Base-by-base conservation (phyloP, 2,113 vertebrate species). In the Tricholaema leucomelas region DNA sequence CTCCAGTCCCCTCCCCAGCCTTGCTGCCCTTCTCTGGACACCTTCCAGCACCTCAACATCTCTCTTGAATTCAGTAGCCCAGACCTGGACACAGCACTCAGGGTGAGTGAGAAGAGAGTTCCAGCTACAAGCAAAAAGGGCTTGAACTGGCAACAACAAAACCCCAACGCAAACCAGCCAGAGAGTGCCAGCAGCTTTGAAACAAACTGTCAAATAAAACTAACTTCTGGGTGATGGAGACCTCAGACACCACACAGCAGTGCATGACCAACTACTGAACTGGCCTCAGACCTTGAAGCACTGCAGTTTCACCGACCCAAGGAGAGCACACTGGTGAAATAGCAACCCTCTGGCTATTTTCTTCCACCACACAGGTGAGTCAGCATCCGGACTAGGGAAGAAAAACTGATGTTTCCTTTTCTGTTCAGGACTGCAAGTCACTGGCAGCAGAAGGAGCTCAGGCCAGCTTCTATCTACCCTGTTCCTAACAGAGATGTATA, bases 361-460 rank as follows among this genome's bases (percentile, higher is more conserved):
- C 92, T 72, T 73, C 77, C 70, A 67, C 94, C 86, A 56, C 95
- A 81, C 95, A 95, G 91, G 95, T 96, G 95, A 96, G 86, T 96
- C 94, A 95, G 92, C 88, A 94, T 93, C 94, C 91, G 83, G 88
- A 74, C 31, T 10, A 6, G 6, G n/a, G 77, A 67, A 81, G 73
- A 24, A 86, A 91, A 95, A 88, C 31, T 60, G 61, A 23, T 52
- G 42, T 96, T 96, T 94, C 92, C 70, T 94, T 94, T 96, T 93
- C 94, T 95, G 88, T 70, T 77, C 73, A 63, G 85, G 69, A 80
- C 85, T 91, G 75, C 8, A 12, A 82, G 60, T 27, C 75, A 55
- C 50, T 74, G 52, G 77, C 44, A 85, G 84, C 63, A 74, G 55
- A 2, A 81, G 61, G 61, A 89, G 67, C 52, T 86, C 56, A 56